Evolutionary conservation across 1,140 invertebrate species (phyloP), one percentile per base, ranked within the genome.

Genomic region (Ceratitis capitata): DNA sequence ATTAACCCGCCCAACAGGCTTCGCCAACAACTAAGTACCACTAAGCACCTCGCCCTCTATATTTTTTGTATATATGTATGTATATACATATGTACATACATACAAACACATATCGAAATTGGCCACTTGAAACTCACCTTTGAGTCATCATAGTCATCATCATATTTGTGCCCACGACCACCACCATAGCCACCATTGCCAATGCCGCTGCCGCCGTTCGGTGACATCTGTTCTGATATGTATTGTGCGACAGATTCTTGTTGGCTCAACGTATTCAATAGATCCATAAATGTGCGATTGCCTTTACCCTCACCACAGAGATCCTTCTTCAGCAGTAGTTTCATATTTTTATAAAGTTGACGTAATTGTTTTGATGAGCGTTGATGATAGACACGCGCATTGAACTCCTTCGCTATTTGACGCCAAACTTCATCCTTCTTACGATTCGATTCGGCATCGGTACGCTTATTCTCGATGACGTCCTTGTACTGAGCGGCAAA

Each of bases 341-440:
- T 91, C 90, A 91, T 91, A 78, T 91, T 91, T 85, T 91, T 91
- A 78, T 91, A 91, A 2, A 91, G 85, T 83, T 91, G 90, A 12
- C 90, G 89, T 49, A 91, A 86, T 85, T 91, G 90, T 83, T 91
- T 91, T 29, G 90, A 88, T 9, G 90, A 89, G 69, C 90, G 88
- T 86, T 91, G 90, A 74, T 91, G 90, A 86, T 91, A 91, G 39
- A 91, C 90, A 26, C 88, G 88, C 16, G 87, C 86, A 85, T 91
- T 91, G 53, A 91, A 91, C 74, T 91, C 90, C 86, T 91, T 91
- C 84, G 90, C 90, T 56, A 91, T 91, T 87, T 90, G 88, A 49
- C 89, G 87, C 90, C 90, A 91, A 14, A 91, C 90, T 83, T 91
- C 90, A 84, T 91, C 90, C 87, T 91, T 91, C 49, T 91, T 91